phyloP scores from a whole-genome alignment of 2,113 vertebrate species.

The Catagonus wagneri region DNA sequence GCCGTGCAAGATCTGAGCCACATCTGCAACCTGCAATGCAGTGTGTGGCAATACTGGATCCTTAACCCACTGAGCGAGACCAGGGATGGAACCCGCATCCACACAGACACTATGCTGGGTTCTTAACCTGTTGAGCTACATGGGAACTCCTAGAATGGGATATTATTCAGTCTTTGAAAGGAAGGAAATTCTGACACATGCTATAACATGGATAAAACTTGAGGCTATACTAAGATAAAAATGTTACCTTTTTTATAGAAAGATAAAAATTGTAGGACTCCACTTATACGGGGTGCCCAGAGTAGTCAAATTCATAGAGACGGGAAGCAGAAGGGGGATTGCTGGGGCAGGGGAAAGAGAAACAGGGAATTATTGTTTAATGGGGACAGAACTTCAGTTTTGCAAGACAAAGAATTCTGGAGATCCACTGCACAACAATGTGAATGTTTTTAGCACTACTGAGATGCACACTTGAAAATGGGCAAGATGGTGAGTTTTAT shows the following conservation, averaged over 20 bases:
- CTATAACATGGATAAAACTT: not conserved
- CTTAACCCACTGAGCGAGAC: too few relatives aligned
- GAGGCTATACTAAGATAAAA: not conserved
- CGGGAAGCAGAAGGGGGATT: too few relatives aligned
- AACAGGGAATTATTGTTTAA: not conserved
- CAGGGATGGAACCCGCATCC: too few relatives aligned
- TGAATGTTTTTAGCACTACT: not conserved
- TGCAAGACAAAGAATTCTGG: not conserved
- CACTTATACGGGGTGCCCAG: fast-evolving
- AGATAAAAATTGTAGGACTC: not conserved
- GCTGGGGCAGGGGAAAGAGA: not conserved
- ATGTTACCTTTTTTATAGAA: not conserved
- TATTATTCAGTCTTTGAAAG: not conserved
- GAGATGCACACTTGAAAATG: not conserved
- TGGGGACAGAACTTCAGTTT: not conserved
- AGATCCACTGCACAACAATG: not conserved
- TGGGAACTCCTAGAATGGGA: not conserved
- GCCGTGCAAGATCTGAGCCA: too few relatives aligned
- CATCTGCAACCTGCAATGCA: too few relatives aligned
- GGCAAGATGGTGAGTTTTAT: not conserved
- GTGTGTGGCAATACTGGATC: too few relatives aligned
- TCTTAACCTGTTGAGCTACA: too few relatives aligned
- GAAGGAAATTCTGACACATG: not conserved
- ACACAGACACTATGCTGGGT: too few relatives aligned
- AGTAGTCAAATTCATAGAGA: not conserved